Conservation (phyloP, 2,113 vertebrate genomes). For the Microtus ochrogaster region DNA sequence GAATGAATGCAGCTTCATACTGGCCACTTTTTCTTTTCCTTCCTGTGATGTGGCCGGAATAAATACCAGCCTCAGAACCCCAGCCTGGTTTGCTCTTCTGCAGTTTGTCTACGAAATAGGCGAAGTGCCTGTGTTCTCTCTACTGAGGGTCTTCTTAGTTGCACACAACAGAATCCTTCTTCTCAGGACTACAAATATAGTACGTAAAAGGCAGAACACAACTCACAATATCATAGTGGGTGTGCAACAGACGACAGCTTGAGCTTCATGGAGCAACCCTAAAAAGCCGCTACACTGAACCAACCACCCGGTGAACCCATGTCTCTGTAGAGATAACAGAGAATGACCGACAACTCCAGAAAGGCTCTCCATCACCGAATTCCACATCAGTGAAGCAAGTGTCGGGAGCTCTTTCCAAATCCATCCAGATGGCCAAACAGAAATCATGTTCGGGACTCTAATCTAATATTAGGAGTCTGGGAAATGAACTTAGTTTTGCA, state of each 20-base stretch:
- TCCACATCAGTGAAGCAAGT: background rate
- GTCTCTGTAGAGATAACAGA: background rate
- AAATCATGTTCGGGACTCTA: background rate
- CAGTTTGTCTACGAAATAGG: background rate
- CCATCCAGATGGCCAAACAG: background rate
- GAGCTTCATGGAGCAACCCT: background rate
- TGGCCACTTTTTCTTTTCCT: background rate
- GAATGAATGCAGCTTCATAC: background rate
- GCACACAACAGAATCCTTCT: background rate
- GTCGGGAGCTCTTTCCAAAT: background rate
- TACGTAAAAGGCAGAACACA: accelerated
- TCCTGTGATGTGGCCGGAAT: background rate
- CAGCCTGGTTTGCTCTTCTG: background rate
- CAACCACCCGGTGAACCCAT: too few relatives aligned
- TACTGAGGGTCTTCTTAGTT: background rate
- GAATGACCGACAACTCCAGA: background rate
- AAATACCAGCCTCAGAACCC: background rate
- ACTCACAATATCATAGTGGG: background rate
- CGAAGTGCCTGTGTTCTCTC: too few relatives aligned
- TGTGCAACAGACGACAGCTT: background rate
- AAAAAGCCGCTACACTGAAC: background rate
- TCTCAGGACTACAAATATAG: background rate
- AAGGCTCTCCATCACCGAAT: accelerated
- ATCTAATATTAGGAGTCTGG: background rate
- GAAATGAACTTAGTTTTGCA: background rate